These are phyloP conservation scores for Allacma fusca DNA, from an alignment of 2,888 invertebrate species.

Conservation along the genomic window DNA sequence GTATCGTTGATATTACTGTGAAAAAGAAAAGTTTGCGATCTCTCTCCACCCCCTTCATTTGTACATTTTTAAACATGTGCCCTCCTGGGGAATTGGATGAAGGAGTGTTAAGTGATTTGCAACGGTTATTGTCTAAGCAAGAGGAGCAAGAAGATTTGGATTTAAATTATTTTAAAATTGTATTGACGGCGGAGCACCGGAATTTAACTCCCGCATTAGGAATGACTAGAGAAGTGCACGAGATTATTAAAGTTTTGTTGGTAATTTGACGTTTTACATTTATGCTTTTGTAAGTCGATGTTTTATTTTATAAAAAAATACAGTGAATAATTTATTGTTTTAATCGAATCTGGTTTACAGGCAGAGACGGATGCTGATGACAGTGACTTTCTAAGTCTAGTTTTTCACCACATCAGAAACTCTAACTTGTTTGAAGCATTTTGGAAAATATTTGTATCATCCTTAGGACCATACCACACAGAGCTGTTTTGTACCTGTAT, in stretches of 20 bases:
- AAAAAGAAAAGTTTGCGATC: slow-evolving; percentile 28
- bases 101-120: slow-evolving; percentile 8
- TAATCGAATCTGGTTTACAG: neutral
- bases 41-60: slow-evolving; percentile 44
- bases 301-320: too few species aligned
- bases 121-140: slow-evolving; percentile 10
- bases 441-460: slow-evolving; percentile 44
- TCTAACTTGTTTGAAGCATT: slow-evolving; percentile 45
- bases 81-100: slow-evolving; percentile 9
- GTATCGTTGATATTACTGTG: slow-evolving; percentile 19
- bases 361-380: slow-evolving; percentile 34
- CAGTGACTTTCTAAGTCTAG: slow-evolving; percentile 27
- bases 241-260: slow-evolving; percentile 31
- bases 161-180: slow-evolving; percentile 35
- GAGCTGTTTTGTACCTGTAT: slow-evolving; percentile 49
- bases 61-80: slow-evolving; percentile 15
- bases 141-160: slow-evolving; percentile 13
- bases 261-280: slow-evolving; percentile 17
- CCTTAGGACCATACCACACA: slow-evolving; percentile 52
- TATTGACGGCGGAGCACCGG: slow-evolving; percentile 24
- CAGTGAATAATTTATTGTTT: neutral
- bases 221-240: slow-evolving; percentile 26
- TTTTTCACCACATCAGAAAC: slow-evolving; percentile 40
- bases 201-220: slow-evolving; percentile 21
- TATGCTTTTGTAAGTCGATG: neutral